Percentiles rank a stretch among this genome's conserved stretches.
These are phyloP conservation scores for Eulemur mongoz DNA, from an alignment of 2,797 vertebrate genomes.

Conservation along the genomic window DNA sequence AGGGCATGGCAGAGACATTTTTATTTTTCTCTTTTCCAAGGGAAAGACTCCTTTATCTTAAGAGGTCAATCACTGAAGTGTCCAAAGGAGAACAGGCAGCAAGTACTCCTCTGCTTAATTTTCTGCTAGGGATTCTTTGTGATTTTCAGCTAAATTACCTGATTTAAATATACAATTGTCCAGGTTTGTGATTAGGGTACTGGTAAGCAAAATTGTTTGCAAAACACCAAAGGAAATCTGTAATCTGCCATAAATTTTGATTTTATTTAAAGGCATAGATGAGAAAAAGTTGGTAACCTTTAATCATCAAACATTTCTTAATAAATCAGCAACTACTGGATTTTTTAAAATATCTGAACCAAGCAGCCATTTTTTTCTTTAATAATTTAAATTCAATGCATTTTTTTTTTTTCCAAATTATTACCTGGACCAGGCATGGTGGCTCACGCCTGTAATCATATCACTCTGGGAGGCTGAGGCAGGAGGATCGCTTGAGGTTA, in stretches of 20 bases:
- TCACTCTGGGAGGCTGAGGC: too few relatives aligned
- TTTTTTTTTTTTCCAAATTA: conserved; percentile 22
- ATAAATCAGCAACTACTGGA: not conserved
- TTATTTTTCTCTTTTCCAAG: not conserved
- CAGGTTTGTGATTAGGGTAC: not conserved
- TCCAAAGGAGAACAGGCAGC: not conserved
- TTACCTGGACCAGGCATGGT: not conserved
- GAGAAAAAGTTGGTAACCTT: not conserved
- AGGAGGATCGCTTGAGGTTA: not conserved
- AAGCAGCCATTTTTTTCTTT: not conserved
- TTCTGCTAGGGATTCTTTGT: not conserved
- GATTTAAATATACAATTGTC: conserved; percentile 45
- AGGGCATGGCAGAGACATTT: not conserved
- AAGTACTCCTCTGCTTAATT: not conserved
- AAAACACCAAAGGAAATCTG: not conserved
- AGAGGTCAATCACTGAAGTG: not conserved
- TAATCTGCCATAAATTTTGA: not conserved
- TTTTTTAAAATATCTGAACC: not conserved
- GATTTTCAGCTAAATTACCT: not conserved
- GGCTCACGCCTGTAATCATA: too few relatives aligned
- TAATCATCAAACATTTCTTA: not conserved
- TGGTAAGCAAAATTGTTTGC: not conserved
- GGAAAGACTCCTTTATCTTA: not conserved
- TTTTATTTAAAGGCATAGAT: not conserved
- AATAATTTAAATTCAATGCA: not conserved